Evolutionary conservation across 2,797 vertebrate genomes (phyloP).

Genomic region (Avahi laniger): DNA sequence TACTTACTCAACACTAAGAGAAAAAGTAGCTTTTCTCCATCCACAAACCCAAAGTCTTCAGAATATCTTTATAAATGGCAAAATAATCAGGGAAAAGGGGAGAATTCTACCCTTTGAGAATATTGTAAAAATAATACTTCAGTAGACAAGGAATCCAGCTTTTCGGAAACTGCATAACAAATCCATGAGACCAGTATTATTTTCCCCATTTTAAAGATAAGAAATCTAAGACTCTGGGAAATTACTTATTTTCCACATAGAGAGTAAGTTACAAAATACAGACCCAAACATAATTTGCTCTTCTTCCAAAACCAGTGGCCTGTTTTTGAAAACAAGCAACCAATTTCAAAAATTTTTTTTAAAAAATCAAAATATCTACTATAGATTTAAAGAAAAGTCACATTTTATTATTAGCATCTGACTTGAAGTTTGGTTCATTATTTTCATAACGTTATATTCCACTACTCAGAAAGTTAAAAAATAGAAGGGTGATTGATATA

Average conservation of each 20-base stretch:
- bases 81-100: neutral
- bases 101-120: neutral
- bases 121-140: conserved; percentile 28
- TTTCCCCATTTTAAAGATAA: conserved; percentile 45
- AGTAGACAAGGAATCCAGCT: neutral
- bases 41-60: neutral
- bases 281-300: neutral
- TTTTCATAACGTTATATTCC: neutral
- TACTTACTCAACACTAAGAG: neutral
- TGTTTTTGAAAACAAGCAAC: neutral
- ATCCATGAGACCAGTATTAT: neutral
- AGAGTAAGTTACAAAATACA: neutral
- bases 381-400: neutral
- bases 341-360: conserved; percentile 12
- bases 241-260: conserved; percentile 7
- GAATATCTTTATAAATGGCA: neutral
- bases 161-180: neutral
- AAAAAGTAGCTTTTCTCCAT: neutral
- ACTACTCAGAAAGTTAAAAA: neutral
- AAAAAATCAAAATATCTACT: neutral
- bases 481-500: neutral
- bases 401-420: neutral
- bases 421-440: neutral
- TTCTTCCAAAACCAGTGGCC: neutral
- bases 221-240: neutral